phyloP scores from a whole-genome alignment of 2,113 vertebrate genomes.

The Aythya baeri region DNA sequence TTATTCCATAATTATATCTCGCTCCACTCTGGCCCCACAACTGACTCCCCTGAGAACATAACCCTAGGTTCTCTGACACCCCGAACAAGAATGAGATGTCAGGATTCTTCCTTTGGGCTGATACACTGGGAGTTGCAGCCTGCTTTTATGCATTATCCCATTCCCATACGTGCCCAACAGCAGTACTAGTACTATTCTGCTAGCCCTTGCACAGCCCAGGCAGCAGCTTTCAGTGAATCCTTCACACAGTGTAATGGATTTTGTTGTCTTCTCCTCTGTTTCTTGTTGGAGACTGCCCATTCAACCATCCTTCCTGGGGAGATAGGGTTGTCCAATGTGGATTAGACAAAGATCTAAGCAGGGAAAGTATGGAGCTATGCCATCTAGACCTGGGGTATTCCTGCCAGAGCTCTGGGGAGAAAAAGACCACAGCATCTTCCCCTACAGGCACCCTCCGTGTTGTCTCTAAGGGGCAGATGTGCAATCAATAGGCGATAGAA shows the following conservation, averaged over 20 bases:
- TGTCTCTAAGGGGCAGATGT: neutral
- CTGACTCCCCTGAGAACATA: constrained; percentile 39
- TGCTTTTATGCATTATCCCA: neutral
- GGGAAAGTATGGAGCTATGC: neutral
- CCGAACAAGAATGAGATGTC: neutral
- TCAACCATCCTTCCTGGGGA: neutral
- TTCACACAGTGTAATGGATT: neutral
- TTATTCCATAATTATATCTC: constrained; percentile 70
- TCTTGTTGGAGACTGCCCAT: neutral
- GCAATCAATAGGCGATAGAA: neutral
- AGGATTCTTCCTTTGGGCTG: neutral
- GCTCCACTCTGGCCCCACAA: neutral
- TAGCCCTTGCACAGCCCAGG: neutral
- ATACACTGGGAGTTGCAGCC: neutral
- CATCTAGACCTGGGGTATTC: neutral
- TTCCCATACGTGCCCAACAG: neutral
- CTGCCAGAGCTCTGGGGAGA: neutral
- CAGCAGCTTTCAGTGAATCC: neutral
- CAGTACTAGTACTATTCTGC: rapidly evolving
- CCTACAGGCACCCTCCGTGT: neutral
- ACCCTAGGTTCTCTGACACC: constrained; percentile 37
- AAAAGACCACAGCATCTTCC: neutral
- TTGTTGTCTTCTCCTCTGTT: neutral
- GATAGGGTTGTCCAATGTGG: neutral
- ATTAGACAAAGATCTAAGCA: neutral